These are phyloP conservation scores for Augiades crinisus DNA, from an alignment of 2,888 invertebrate species.

Conservation along the genomic window DNA sequence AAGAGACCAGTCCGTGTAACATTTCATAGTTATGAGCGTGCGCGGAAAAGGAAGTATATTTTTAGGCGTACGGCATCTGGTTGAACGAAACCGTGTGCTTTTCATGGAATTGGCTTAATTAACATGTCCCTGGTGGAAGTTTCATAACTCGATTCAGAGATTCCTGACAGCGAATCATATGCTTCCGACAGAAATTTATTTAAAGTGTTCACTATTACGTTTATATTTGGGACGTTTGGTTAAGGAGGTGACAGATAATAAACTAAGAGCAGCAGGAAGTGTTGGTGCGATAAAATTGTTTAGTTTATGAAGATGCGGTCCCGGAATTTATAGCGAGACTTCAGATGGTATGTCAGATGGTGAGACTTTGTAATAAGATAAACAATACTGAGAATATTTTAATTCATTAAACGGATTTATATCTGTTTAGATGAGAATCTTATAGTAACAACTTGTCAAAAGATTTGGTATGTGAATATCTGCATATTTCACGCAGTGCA, in stretches of 20 bases:
- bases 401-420: too few species aligned
- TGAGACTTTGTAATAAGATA: conserved; percentile 8
- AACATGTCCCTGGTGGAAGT: conserved; percentile 64
- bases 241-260: conserved; percentile 37
- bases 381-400: background rate
- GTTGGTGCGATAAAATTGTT: conserved; percentile 35
- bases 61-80: conserved; percentile 75
- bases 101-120: conserved; percentile 76
- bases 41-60: conserved; percentile 78
- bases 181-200: conserved; percentile 40
- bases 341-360: conserved; percentile 1
- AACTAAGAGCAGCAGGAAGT: conserved; percentile 37
- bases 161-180: conserved; percentile 53
- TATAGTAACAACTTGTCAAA: too few species aligned
- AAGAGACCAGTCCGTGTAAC: conserved; percentile 62
- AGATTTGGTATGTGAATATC: too few species aligned
- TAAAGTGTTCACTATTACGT: conserved; percentile 25
- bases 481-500: too few species aligned
- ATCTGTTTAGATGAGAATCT: too few species aligned
- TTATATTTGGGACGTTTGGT: conserved; percentile 40
- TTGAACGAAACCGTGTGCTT: conserved; percentile 52
- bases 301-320: conserved; percentile 34
- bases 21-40: conserved; percentile 75
- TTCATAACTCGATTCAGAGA: conserved; percentile 58
- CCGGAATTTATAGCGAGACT: conserved; percentile 18